Base-by-base conservation (phyloP, 64 coral and sea anemone species). In the Stylophora pistillata region DNA sequence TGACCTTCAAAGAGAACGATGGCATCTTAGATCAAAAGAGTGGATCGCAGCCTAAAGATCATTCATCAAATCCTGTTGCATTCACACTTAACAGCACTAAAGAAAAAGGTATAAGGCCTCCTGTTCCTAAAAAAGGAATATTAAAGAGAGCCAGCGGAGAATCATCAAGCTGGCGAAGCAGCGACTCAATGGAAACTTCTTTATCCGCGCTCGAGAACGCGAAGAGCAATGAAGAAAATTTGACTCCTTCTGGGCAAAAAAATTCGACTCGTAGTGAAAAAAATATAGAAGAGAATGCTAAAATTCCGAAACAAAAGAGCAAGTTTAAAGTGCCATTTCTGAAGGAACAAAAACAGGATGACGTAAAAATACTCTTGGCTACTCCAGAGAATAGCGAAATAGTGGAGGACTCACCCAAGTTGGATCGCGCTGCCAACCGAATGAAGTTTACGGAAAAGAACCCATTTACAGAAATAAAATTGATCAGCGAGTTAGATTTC, bases 371-470 rank as follows among this genome's bases (percentile, higher is more conserved):
- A 13, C 64, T 84, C 33, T 62, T 84, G 13, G 80, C 80, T 61
- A 84, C 80, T 20, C 80, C 80, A 18, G 80, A 84, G 52, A 84
- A 53, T 53, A 84, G 80, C 34, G 80, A 84, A 25, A 84, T 84
- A 34, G 80, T 84, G 0, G 80, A 84, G 53, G 80, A 84, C 41
- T 84, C 80, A 13, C 80, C 80, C 16, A 84, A 26, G 69, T 84
- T 68, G 9, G 31, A 70, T 34, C 80, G 62, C 32, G 80, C 80
- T 27, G 60, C 34, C 11, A n/a, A 52, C 32, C 62, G 80, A 26
- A 53, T 84, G 1, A 68, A 69, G 9, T 21, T 32, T n/a, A 53
- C 33, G 13, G 80, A 68, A 2, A 63, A 53, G 15, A 14, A 84
- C 31, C 80, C 80, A 15, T 26, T 70, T 5, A 55, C 64, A 53